Evolutionary conservation across 1,140 invertebrate genomes (phyloP), one percentile per base, ranked within the genome.

Genomic region (Eciton burchellii): DNA sequence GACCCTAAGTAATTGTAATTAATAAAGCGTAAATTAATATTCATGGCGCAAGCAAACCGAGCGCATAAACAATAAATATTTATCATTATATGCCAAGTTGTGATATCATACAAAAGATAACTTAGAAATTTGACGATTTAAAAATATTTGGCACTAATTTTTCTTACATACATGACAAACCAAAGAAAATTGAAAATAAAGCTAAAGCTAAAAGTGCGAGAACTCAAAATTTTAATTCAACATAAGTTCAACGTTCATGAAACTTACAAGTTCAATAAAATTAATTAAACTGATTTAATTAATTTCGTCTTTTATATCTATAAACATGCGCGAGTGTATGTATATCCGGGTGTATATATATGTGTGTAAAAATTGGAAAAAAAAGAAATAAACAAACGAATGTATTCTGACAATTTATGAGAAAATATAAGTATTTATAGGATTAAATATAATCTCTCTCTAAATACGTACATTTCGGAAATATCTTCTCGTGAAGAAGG

Each of bases 401-500:
- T 24, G 35, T 62, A 41, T 45, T 16, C 21, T 5, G 21, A 0
- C 8, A 43, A 19, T 9, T 2, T 63, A 19, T 43, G 24, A 59
- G 3, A 35, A 49, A 70, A 1, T 56, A 52, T 29, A 49, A n/a
- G 12, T 47, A 47, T 1, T 9, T 1, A 77, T 77, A 66, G 4
- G 52, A 66, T 35, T 12, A 65, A 52, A 66, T 77, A 11, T 43
- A 21, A 5, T 26, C 45, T 19, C 82, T 54, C 41, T 41, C 5
- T 77, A 54, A 16, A 54, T 77, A 90, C 91, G 68, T 92, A 94
- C 93, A 94, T 94, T 91, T 94, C 93, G 45, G 93, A 92, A 77
- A 94, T 94, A 84, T 94, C 93, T 88, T 94, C 93, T 84, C 92
- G 90, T 14, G 92, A 93, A 12, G 92, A 93, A 62, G 92, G 93